These are phyloP conservation scores for Eristalinus aeneus DNA, from an alignment of 2,888 invertebrate species.

Conservation along the genomic window DNA sequence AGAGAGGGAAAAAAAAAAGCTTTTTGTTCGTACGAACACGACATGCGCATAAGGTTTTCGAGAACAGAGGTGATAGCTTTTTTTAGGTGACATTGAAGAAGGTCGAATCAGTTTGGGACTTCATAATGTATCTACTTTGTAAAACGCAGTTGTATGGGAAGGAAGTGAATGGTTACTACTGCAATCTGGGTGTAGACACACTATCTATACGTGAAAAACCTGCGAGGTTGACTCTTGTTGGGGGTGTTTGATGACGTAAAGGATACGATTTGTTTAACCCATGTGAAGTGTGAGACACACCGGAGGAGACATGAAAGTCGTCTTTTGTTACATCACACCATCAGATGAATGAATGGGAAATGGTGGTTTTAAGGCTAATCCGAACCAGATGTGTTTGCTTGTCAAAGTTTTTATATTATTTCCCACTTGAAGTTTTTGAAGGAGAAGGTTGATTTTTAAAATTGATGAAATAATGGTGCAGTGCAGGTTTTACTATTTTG, in stretches of 20 bases:
- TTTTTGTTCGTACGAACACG: slow-evolving; percentile 10
- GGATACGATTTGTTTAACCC: slow-evolving; percentile 20
- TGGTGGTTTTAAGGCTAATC: neutral
- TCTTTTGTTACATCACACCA: slow-evolving; percentile 24
- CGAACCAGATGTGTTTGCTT: neutral
- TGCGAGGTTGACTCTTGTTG: neutral
- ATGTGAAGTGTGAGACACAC: neutral
- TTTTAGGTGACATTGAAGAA: slow-evolving; percentile 62
- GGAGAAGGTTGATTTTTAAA: neutral
- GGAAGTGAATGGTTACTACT: neutral
- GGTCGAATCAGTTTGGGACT: slow-evolving; percentile 47
- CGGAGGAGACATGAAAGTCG: neutral
- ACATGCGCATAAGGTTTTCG: slow-evolving; percentile 32
- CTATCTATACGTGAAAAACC: neutral
- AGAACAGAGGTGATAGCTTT: slow-evolving; percentile 6
- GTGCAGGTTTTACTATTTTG: neutral
- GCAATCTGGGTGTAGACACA: slow-evolving; percentile 3
- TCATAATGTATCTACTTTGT: slow-evolving; percentile 16
- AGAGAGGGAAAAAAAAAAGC: neutral
- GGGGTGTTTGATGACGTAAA: slow-evolving; percentile 35
- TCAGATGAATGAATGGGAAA: slow-evolving; percentile 17
- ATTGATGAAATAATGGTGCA: neutral
- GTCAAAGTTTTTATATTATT: neutral
- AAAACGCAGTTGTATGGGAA: neutral
- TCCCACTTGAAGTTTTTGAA: neutral